Percentiles rank a stretch among this genome's conserved stretches.
These are phyloP conservation scores for Rhegmatorhina hoffmannsi DNA, from an alignment of 2,113 vertebrate species.

Conservation along the genomic window DNA sequence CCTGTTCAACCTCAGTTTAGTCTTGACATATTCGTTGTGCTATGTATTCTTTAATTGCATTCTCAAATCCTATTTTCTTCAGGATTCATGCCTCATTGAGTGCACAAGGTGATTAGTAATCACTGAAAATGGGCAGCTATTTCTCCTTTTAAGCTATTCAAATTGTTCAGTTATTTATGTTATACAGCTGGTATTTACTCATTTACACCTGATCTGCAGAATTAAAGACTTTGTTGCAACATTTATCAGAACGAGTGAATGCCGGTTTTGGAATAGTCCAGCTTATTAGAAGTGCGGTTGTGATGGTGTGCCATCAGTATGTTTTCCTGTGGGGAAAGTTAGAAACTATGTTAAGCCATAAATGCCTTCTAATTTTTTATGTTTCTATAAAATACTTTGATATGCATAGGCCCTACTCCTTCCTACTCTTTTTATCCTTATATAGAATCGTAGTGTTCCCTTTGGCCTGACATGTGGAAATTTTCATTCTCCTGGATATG, in stretches of 20 bases:
- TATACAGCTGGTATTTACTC: neutral
- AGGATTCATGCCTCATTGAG: neutral
- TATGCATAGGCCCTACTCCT: too few relatives aligned
- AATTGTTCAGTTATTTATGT: neutral
- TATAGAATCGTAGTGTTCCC: neutral
- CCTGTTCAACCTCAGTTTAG: neutral
- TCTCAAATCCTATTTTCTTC: conserved; percentile 20
- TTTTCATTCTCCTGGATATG: neutral
- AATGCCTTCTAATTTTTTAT: neutral
- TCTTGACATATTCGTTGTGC: conserved; percentile 6
- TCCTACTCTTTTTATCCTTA: neutral
- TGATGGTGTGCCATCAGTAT: neutral
- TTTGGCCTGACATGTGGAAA: neutral
- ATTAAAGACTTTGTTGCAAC: neutral
- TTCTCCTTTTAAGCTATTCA: neutral
- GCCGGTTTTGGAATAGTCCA: neutral
- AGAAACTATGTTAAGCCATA: neutral
- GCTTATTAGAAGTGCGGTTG: neutral
- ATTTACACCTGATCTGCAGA: neutral
- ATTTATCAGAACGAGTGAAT: neutral
- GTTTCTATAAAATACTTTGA: neutral
- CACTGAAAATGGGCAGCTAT: neutral
- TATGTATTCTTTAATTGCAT: conserved; percentile 21
- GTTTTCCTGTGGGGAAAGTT: neutral
- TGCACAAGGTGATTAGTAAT: neutral